A percentile compares a stretch with the other conserved stretches of the same genome.
Conservation (phyloP, 2,888 invertebrate species). For the Eremobia ochroleuca region DNA sequence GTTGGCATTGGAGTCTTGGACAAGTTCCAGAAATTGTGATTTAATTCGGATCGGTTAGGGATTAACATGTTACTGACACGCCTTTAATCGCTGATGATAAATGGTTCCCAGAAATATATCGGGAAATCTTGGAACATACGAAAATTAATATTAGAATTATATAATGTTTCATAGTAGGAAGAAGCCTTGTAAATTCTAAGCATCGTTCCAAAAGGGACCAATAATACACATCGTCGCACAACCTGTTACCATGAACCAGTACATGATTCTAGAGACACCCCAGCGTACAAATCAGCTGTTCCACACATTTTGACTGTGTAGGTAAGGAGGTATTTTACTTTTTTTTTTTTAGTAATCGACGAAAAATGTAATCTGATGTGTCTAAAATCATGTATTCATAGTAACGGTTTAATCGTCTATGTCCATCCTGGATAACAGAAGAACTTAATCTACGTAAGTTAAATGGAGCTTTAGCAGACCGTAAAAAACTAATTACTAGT, state of each 20-base stretch:
- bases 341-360: too few species aligned
- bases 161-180: background rate
- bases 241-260: too few species aligned
- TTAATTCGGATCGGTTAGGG: slow-evolving; percentile 38
- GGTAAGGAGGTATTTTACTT: too few species aligned
- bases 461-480: slow-evolving; percentile 9
- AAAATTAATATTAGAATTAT: background rate
- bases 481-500: background rate
- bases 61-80: slow-evolving; percentile 49
- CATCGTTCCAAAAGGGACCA: background rate
- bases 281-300: too few species aligned
- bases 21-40: slow-evolving; percentile 46
- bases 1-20: slow-evolving; percentile 44
- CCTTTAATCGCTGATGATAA: slow-evolving; percentile 37
- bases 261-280: too few species aligned
- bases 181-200: background rate
- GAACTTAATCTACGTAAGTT: background rate
- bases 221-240: too few species aligned
- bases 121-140: slow-evolving; percentile 8
- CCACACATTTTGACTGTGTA: too few species aligned
- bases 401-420: background rate
- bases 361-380: too few species aligned
- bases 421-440: background rate
- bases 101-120: slow-evolving; percentile 14
- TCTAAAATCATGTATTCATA: background rate